Base-by-base conservation (phyloP, 2,888 invertebrate genomes). In the Melanophora roralis region DNA sequence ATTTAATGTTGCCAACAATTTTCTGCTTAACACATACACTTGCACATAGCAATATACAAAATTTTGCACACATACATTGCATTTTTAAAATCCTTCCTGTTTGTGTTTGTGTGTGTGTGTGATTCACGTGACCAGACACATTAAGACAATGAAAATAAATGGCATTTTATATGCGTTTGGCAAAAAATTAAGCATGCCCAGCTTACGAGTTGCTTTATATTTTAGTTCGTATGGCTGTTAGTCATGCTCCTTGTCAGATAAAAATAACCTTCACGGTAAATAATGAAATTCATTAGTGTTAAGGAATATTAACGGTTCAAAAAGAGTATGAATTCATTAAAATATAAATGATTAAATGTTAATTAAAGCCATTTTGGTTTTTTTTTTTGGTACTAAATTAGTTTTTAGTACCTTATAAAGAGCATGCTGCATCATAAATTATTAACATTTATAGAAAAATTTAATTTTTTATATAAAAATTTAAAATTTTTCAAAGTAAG, bases 71-170 rank as follows among this genome's bases (percentile, higher is more conserved):
- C 21, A 55, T 14, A 6, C 16, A 27, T 51, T 59, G 19, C 55
- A 14, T 45, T 2, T 23, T 16, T 11, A 19, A 65, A 27, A 65
- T 67, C 49, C 23, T 51, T 8, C 36, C 1, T 27, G 57, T 36
- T 14, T 69, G 9, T 47, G 27, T 60, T 27, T 32, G 12, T 67
- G 47, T 47, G 27, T 60, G 38, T 32, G 12, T 67, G 47, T 47
- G 19, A 23, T 49, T 55, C 51, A 55, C 75, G 68, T 71, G 71
- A 64, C 43, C 71, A 80, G 75, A 72, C 72, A 68, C 80, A 76
- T 80, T 80, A 80, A 76, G 64, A 53, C 80, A 80, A 80, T 80
- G 80, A 80, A 76, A 76, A 80, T 80, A 76, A 76, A 80, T 76
- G 68, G 68, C 40, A 73, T 73, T 80, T 68, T 73, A 65, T 76